Evolutionary conservation across 92 coral and sea anemone species (phyloP).

Genomic region (Phenganax subtilis): DNA sequence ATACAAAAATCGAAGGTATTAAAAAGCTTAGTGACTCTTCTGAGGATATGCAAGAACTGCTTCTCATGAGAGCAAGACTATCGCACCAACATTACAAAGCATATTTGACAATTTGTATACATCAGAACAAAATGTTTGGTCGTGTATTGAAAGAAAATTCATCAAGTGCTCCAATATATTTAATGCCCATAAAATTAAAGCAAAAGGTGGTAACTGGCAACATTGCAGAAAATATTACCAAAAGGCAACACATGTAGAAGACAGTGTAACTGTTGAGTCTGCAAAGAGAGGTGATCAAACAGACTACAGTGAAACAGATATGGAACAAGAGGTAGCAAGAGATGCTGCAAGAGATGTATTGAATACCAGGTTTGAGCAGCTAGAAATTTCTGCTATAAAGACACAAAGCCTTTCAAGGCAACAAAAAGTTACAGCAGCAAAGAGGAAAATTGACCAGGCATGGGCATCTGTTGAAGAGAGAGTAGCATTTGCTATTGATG

Average conservation of each 20-base stretch:
- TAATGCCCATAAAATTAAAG: too few relatives aligned
- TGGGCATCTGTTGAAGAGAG: not conserved
- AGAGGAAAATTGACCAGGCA: not conserved
- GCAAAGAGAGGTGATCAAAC: not conserved
- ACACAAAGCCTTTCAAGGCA: slow-evolving; percentile 22
- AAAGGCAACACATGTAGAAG: slow-evolving; percentile 9
- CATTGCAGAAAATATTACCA: not conserved
- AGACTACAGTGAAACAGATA: not conserved
- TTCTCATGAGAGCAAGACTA: slow-evolving; percentile 6
- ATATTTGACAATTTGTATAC: not conserved
- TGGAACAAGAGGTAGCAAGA: slow-evolving; percentile 15
- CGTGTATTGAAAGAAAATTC: not conserved
- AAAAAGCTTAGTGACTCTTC: not conserved
- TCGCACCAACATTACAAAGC: not conserved
- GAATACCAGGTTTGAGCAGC: slow-evolving; percentile 24
- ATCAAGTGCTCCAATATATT: too few relatives aligned
- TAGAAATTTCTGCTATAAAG: slow-evolving; percentile 20
- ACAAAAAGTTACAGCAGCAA: slow-evolving; percentile 11
- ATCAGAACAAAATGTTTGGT: not conserved
- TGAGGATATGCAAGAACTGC: slow-evolving; percentile 10
- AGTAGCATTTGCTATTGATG: slow-evolving; percentile 29
- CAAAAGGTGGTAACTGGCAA: too few relatives aligned
- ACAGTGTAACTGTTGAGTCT: not conserved
- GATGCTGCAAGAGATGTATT: not conserved
- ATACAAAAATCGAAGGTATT: not conserved